Evolutionary conservation across 2,797 vertebrate genomes (phyloP).

Genomic region (Echeneis naucrates): DNA sequence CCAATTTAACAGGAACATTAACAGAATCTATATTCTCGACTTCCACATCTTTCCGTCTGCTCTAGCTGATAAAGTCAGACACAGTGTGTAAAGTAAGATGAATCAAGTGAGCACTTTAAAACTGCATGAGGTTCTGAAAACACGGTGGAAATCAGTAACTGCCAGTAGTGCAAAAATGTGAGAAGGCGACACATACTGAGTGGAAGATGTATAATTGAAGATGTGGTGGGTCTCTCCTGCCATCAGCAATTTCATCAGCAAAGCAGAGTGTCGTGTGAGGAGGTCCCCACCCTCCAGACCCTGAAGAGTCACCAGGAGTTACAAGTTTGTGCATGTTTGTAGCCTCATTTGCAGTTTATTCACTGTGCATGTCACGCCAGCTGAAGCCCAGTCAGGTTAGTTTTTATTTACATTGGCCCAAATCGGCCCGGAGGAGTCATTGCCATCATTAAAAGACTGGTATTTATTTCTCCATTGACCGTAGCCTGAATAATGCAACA

Average conservation of each 20-base stretch:
- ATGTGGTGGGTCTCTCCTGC: conserved; percentile 49
- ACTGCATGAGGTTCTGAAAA: conserved; percentile 9
- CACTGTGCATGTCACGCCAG: background rate
- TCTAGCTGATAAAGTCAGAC: conserved; percentile 1
- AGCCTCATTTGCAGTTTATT: conserved; percentile 7
- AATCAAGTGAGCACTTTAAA: background rate
- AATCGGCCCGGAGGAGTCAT: too few species aligned
- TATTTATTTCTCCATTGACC: conserved; percentile 14
- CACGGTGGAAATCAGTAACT: conserved; percentile 41
- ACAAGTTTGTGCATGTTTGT: conserved; percentile 1
- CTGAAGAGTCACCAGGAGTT: conserved; percentile 18
- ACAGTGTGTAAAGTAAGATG: conserved; percentile 2
- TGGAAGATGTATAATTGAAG: conserved; percentile 52
- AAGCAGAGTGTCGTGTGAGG: conserved; percentile 15
- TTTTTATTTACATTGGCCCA: too few species aligned
- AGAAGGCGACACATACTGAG: conserved; percentile 43
- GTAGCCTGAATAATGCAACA: conserved; percentile 35
- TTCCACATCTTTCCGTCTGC: background rate
- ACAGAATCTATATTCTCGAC: background rate
- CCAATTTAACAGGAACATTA: background rate
- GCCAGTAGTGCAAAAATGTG: conserved; percentile 34
- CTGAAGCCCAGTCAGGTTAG: too few species aligned
- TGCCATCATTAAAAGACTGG: background rate
- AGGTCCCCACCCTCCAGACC: too few species aligned
- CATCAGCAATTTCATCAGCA: conserved; percentile 51